Base-by-base conservation (phyloP, 2,888 invertebrate species). In the Adelphocoris suturalis region DNA sequence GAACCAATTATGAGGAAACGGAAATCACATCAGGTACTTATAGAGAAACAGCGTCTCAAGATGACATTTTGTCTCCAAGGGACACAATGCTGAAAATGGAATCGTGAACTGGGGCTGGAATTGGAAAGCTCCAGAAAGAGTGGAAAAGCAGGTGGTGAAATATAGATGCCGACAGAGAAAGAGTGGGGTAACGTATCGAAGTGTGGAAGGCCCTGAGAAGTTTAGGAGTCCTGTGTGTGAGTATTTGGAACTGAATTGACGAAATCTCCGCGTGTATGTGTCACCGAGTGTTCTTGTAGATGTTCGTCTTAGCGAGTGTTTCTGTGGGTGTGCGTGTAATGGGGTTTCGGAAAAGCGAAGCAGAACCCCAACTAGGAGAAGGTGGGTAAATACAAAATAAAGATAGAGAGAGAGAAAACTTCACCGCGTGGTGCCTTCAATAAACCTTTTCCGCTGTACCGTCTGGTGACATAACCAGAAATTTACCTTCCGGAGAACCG, bases 101-200 rank as follows among this genome's bases (percentile, higher is more conserved):
- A 68, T 68, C 23, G 68, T 68, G 68, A 68, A 27, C 23, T 23
- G 68, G 11, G 13, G 68, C 5, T 57, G 37, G 37, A 37, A 37
- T 37, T 37, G n/a, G n/a, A 57, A 57, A 57, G 57, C 57, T 57
- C 19, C n/a, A 57, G 57, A 57, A 57, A 68, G 13, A 80, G 11
- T 14, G n/a, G 46, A 14, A 47, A 80, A 47, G 46, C 37, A 80
- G 47, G 78, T 47, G 78, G 46, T 80, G 47, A 80, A 80, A 80
- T 80, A 80, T 80, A 80, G 47, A 80, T 80, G 78, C 46, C 14
- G 78, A 80, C 78, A 80, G 19, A 80, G 78, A 80, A 80, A 80
- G 47, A 80, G 47, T 16, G n/a, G 19, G 78, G 78, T 14, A n/a
- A 37, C 47, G 78, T 16, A 68, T 80, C 78, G 78, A 19, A 68